phyloP scores from a whole-genome alignment of 2,113 vertebrate species.

The Spea multiplicata region DNA sequence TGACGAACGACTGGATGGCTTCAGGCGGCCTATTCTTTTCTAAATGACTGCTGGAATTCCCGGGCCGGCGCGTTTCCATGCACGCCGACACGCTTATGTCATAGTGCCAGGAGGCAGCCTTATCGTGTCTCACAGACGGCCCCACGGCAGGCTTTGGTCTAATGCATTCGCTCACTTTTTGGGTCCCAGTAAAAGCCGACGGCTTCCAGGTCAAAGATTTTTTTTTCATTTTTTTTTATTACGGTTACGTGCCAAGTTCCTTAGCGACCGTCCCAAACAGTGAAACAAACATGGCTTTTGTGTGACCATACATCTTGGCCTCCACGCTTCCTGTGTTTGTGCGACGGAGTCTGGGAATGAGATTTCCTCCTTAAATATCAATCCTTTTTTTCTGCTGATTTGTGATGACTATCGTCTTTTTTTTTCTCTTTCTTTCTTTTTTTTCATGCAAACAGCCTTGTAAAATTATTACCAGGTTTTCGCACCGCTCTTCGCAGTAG shows the following conservation, averaged over 20 bases:
- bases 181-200: not conserved
- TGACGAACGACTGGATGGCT: not conserved
- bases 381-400: conserved; percentile 1
- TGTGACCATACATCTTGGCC: conserved; percentile 10
- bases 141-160: not conserved
- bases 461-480: conserved; percentile 6
- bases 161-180: not conserved
- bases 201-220: conserved; percentile 4
- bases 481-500: not conserved
- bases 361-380: conserved; percentile 5
- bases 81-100: conserved; percentile 5
- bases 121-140: not conserved
- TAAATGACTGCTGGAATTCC: no score
- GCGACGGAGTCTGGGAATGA: conserved; percentile 15
- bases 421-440: no score
- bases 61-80: not conserved
- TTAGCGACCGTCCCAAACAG: conserved; percentile 14
- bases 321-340: conserved; percentile 36
- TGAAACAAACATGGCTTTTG: conserved; percentile 9
- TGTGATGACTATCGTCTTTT: not conserved
- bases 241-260: not conserved
- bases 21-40: not conserved
- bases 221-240: not conserved
- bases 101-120: conserved; percentile 12
- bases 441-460: not conserved